A percentile compares a stretch with the other conserved stretches of the same genome.
Evolutionary conservation across 2,113 vertebrate species (phyloP).

Genomic region (Lepidothrix coronata): DNA sequence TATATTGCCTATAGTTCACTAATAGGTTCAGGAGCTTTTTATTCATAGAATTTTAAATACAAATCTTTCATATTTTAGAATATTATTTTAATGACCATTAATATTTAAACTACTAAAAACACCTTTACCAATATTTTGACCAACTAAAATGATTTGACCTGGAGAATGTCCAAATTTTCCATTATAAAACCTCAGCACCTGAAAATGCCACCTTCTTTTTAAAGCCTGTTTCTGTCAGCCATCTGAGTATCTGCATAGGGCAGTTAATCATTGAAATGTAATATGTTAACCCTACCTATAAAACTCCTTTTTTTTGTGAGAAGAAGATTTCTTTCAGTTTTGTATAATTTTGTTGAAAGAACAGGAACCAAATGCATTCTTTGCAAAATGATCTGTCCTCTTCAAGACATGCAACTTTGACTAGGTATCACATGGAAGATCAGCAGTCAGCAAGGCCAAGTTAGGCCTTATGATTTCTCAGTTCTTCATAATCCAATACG

Average conservation of each 20-base stretch:
- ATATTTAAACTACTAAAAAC: background rate
- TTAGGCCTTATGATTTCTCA: background rate
- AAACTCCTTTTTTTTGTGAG: background rate
- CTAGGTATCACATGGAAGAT: background rate
- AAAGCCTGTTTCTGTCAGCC: background rate
- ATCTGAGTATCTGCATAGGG: background rate
- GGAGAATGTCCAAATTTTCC: background rate
- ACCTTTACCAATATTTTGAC: background rate
- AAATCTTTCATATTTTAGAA: background rate
- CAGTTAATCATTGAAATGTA: background rate
- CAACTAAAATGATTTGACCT: background rate
- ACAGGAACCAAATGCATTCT: background rate
- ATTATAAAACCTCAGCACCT: background rate
- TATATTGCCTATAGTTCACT: background rate
- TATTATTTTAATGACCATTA: background rate
- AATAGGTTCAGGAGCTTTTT: background rate
- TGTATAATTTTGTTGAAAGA: background rate
- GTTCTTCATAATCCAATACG: background rate
- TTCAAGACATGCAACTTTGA: background rate
- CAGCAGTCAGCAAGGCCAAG: background rate
- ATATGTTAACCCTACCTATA: background rate
- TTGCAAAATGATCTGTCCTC: background rate
- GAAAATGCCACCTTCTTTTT: background rate
- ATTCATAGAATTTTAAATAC: background rate
- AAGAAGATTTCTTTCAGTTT: background rate